phyloP scores from a whole-genome alignment of 2,888 invertebrate genomes.

The Norana najaformis region DNA sequence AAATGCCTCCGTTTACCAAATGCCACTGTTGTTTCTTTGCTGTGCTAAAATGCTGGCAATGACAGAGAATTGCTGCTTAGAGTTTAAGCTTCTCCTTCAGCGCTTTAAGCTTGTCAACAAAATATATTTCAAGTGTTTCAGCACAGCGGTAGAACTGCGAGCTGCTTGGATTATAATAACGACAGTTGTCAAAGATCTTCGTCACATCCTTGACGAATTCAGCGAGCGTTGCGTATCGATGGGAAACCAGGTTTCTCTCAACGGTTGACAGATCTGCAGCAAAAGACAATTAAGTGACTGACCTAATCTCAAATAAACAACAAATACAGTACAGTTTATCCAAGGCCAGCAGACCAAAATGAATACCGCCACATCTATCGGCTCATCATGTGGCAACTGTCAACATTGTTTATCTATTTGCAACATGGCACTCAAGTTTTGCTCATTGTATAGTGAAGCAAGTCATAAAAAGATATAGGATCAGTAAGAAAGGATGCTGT shows the following conservation, averaged over 20 bases:
- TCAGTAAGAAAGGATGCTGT: too few species aligned
- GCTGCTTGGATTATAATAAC: constrained; percentile 93
- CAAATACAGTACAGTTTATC: not conserved
- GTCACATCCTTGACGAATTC: constrained; percentile 97
- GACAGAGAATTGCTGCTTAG: constrained; percentile 76
- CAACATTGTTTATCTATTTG: too few species aligned
- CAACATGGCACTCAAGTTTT: too few species aligned
- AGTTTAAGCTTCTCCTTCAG: constrained; percentile 33
- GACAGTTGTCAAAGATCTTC: constrained; percentile 97
- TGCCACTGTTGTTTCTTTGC: constrained; percentile 69
- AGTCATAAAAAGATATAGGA: too few species aligned
- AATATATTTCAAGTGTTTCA: constrained; percentile 89
- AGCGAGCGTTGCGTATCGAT: constrained; percentile 81
- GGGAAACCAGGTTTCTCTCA: constrained; percentile 76
- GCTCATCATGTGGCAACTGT: too few species aligned
- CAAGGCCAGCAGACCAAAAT: too few species aligned
- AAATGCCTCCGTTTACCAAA: constrained; percentile 39
- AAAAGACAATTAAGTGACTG: not conserved
- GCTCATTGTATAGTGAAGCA: too few species aligned
- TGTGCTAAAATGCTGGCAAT: constrained; percentile 81
- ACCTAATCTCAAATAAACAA: not conserved
- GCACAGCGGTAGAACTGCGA: constrained; percentile 95
- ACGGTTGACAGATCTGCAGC: constrained; percentile 86
- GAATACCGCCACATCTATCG: too few species aligned
- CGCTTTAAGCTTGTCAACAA: constrained; percentile 64